A percentile compares a stretch with the other conserved stretches of the same genome.
These are phyloP conservation scores for Nymphalis io DNA, from an alignment of 1,140 invertebrate genomes.

Conservation along the genomic window DNA sequence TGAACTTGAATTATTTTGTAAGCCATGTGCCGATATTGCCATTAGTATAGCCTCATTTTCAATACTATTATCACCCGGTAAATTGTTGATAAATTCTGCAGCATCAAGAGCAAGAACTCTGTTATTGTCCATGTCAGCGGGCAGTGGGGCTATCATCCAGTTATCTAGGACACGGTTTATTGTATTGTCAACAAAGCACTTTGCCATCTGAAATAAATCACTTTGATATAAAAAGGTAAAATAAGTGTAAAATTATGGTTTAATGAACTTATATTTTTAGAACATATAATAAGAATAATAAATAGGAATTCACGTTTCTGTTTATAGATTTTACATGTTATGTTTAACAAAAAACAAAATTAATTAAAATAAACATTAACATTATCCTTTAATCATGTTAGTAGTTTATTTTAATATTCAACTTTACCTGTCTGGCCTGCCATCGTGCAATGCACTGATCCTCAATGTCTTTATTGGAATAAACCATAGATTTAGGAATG, in stretches of 20 bases:
- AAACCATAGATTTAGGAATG: constrained; percentile 49
- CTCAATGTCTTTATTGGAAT: constrained; percentile 60
- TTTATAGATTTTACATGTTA: neutral
- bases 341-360: neutral
- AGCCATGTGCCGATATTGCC: constrained; percentile 84
- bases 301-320: neutral
- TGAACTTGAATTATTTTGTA: constrained; percentile 75
- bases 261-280: too few species aligned
- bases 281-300: too few species aligned
- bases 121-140: constrained; percentile 60
- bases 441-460: constrained; percentile 82
- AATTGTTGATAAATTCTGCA: constrained; percentile 80
- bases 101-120: constrained; percentile 75
- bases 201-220: constrained; percentile 78
- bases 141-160: constrained; percentile 80
- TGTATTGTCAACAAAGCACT: constrained; percentile 87
- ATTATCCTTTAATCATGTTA: neutral
- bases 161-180: constrained; percentile 86
- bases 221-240: too few species aligned
- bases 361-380: neutral
- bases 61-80: constrained; percentile 80
- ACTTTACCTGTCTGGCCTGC: constrained; percentile 84
- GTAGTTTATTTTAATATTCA: neutral
- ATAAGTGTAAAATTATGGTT: too few species aligned
- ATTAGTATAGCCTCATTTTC: constrained; percentile 85